Evolutionary conservation across 2,113 vertebrate genomes (phyloP).

Genomic region (Bombycilla garrulus): DNA sequence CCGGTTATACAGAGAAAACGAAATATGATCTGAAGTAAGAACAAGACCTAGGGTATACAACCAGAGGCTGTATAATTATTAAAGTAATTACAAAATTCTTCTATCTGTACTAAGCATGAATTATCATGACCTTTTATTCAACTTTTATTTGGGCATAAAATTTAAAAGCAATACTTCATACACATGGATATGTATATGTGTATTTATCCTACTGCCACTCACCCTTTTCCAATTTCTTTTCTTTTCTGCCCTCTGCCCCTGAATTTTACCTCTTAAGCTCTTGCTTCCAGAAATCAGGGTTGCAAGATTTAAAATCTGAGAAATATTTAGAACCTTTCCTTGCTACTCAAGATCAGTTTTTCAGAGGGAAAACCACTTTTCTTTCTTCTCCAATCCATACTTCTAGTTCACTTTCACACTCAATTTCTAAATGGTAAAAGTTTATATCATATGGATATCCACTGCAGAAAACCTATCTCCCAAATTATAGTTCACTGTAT

Average conservation of each 20-base stretch:
- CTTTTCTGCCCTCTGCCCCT: not conserved
- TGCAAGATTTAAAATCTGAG: not conserved
- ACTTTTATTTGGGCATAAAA: not conserved
- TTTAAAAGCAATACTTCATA: not conserved
- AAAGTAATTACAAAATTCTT: not conserved
- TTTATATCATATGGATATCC: not conserved
- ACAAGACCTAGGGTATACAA: not conserved
- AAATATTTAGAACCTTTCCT: not conserved
- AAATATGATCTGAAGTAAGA: not conserved
- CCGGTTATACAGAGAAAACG: not conserved
- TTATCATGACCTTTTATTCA: not conserved
- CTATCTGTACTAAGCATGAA: not conserved
- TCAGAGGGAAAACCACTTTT: not conserved
- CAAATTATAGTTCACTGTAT: slow-evolving; percentile 62
- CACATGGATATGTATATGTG: not conserved
- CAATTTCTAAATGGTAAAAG: slow-evolving; percentile 25
- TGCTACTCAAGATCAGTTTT: not conserved
- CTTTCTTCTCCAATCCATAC: slow-evolving; percentile 13
- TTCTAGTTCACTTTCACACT: not conserved
- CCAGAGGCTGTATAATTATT: not conserved
- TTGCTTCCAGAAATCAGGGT: not conserved
- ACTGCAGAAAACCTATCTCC: slow-evolving; percentile 30
- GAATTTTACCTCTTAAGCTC: not conserved
- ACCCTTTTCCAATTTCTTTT: not conserved
- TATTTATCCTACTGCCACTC: not conserved